Percentiles rank a stretch among this genome's conserved stretches.
phyloP scores from a whole-genome alignment of 1,140 invertebrate species.

The Teleopsis dalmanni region DNA sequence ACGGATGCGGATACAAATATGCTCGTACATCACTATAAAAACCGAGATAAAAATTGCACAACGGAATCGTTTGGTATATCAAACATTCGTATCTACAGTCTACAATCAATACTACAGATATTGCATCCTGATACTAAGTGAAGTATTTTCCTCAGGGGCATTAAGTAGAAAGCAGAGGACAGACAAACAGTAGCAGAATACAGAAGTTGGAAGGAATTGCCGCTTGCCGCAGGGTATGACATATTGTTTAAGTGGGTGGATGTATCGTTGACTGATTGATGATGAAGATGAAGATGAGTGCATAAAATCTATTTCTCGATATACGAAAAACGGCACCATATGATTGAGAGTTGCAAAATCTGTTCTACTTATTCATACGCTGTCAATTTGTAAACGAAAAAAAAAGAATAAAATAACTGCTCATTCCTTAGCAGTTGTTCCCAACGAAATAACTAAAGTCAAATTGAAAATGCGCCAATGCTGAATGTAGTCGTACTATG shows the following conservation, averaged over 20 bases:
- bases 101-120: not conserved
- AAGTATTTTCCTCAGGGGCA: conserved; percentile 10
- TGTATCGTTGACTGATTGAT: conserved; percentile 12
- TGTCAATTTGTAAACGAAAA: not conserved
- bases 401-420: conserved; percentile 1
- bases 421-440: conserved; percentile 1
- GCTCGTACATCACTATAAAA: conserved; percentile 5
- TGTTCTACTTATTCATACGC: conserved; percentile 9
- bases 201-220: conserved; percentile 1
- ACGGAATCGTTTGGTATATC: conserved; percentile 6
- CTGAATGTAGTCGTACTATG: not conserved
- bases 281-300: conserved; percentile 10
- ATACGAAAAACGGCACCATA: conserved; percentile 1
- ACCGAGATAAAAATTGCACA: conserved; percentile 10
- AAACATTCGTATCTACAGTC: not conserved
- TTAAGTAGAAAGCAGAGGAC: not conserved
- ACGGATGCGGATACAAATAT: not conserved
- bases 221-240: not conserved
- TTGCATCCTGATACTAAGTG: not conserved
- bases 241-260: not conserved
- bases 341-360: conserved; percentile 6
- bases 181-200: not conserved
- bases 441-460: not conserved
- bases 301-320: conserved; percentile 4
- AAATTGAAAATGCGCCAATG: not conserved